phyloP scores from a whole-genome alignment of 2,797 vertebrate genomes.

The Falco concolor region DNA sequence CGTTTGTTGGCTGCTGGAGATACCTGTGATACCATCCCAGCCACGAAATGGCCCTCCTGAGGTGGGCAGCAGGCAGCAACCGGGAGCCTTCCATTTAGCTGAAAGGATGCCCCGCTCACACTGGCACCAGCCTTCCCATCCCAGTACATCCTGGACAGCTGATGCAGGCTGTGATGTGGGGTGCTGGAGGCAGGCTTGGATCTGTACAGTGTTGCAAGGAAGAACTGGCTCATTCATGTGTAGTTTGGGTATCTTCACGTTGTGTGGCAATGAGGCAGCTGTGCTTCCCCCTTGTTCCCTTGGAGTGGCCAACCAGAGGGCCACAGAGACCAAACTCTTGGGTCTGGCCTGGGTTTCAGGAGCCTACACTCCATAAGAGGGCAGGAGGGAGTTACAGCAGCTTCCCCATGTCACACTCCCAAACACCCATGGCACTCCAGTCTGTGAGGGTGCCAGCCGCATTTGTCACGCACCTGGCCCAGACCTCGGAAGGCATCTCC shows the following conservation, averaged over 20 bases:
- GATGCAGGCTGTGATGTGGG: background rate
- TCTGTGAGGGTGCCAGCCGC: background rate
- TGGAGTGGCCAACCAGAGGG: fast-evolving
- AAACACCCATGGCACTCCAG: background rate
- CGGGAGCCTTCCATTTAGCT: background rate
- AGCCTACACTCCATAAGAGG: fast-evolving
- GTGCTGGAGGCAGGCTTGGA: too few species aligned
- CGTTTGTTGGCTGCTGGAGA: fast-evolving
- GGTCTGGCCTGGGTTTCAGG: background rate
- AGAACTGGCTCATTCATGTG: fast-evolving
- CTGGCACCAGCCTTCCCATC: background rate
- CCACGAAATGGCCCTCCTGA: background rate
- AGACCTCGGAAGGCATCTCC: background rate
- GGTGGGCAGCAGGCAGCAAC: background rate
- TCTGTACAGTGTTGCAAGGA: background rate
- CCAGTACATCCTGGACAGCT: fast-evolving
- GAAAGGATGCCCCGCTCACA: fast-evolving
- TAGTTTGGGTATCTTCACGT: too few species aligned
- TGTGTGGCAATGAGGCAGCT: background rate
- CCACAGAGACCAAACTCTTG: background rate
- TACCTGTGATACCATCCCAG: background rate
- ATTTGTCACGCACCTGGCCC: background rate
- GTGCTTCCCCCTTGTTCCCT: background rate
- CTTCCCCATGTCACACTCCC: background rate
- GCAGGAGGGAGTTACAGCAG: background rate